Conservation (phyloP, 2,797 vertebrate species). For the Moxostoma hubbsi region DNA sequence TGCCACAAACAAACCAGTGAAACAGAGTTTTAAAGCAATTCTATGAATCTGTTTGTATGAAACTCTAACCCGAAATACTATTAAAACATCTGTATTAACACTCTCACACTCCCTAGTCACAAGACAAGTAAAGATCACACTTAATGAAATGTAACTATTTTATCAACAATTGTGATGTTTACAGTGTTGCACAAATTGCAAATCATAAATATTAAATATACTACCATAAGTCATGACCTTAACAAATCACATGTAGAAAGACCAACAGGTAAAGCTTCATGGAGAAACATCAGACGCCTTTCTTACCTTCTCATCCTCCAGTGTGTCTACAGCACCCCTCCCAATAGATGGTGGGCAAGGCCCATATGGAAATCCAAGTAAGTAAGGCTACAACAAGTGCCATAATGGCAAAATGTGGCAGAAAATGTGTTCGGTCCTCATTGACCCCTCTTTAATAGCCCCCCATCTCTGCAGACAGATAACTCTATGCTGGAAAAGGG, state of each 20-base stretch:
- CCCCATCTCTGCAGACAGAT: constrained; percentile 52
- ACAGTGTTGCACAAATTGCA: not conserved
- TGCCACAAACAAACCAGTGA: too few species aligned
- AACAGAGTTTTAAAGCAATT: too few species aligned
- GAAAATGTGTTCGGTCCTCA: constrained; percentile 61
- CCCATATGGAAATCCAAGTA: constrained; percentile 36
- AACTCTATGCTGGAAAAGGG: constrained; percentile 26
- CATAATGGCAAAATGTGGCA: constrained; percentile 36
- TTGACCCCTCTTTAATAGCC: constrained; percentile 58
- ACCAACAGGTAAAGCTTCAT: constrained; percentile 30
- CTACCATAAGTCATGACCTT: not conserved
- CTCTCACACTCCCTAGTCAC: too few species aligned
- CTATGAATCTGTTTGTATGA: too few species aligned
- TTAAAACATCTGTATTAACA: too few species aligned
- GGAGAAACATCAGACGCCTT: constrained; percentile 13
- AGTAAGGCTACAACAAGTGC: constrained; percentile 45
- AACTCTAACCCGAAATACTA: too few species aligned
- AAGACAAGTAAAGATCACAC: too few species aligned
- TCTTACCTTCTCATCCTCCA: constrained; percentile 50
- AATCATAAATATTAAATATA: not conserved
- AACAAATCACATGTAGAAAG: too few species aligned
- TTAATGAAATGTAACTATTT: too few species aligned
- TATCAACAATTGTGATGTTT: too few species aligned
- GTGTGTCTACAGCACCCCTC: constrained; percentile 31
- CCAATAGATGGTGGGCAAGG: constrained; percentile 35